Evolutionary conservation across 2,888 invertebrate species (phyloP).

Genomic region (Apamea monoglypha): DNA sequence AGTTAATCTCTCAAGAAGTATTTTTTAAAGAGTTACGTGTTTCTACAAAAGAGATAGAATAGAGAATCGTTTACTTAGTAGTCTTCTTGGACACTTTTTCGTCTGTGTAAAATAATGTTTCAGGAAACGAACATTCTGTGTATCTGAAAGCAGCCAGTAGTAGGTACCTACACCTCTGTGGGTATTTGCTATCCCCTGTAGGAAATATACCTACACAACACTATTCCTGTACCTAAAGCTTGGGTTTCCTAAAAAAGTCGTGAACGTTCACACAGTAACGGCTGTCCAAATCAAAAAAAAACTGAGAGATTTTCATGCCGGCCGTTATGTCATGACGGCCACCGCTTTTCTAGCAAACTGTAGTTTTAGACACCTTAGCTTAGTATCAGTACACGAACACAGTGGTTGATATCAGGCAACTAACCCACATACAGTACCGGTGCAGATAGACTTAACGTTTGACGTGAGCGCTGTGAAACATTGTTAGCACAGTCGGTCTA

Average conservation of each 20-base stretch:
- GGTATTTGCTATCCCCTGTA: not conserved
- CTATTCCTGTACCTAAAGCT: not conserved
- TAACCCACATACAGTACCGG: not conserved
- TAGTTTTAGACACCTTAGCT: not conserved
- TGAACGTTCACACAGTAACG: no score
- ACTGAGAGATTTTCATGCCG: no score
- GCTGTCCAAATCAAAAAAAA: no score
- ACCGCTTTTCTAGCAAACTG: no score
- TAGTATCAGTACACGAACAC: not conserved
- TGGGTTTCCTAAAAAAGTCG: no score
- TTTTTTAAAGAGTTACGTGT: not conserved
- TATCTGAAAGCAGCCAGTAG: not conserved
- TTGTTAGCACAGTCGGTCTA: constrained; percentile 42
- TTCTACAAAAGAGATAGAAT: not conserved
- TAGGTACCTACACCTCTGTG: not conserved
- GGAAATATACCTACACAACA: not conserved
- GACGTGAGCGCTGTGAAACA: constrained; percentile 19
- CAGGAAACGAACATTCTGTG: not conserved
- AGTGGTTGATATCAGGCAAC: constrained; percentile 3
- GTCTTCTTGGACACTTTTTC: not conserved
- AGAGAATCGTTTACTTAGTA: no score
- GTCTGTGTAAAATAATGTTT: not conserved
- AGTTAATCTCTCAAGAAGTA: not conserved
- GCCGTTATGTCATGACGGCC: no score
- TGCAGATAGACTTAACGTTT: constrained; percentile 44